Conservation (phyloP, 2,797 vertebrate species). For the Meda fulgida region DNA sequence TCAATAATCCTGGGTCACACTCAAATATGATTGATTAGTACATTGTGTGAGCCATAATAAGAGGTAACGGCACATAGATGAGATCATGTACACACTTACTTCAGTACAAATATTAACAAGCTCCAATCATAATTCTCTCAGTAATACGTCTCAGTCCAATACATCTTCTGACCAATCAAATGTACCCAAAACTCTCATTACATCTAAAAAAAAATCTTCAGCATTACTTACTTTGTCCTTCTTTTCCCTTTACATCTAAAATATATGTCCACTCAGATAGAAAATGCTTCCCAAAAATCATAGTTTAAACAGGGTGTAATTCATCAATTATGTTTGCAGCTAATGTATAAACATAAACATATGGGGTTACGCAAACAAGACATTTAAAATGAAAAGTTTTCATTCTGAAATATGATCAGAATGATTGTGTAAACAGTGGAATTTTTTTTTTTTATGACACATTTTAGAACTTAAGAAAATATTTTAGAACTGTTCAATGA, state of each 20-base stretch:
- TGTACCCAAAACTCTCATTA: conserved; percentile 56
- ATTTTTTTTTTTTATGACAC: too few species aligned
- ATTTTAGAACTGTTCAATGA: neutral
- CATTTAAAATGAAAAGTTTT: neutral
- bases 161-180: conserved; percentile 61
- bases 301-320: conserved; percentile 51
- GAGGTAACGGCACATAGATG: conserved; percentile 51
- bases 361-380: conserved; percentile 15
- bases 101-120: conserved; percentile 28
- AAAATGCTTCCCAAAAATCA: conserved; percentile 46
- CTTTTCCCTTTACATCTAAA: conserved; percentile 43
- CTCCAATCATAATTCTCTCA: conserved; percentile 32
- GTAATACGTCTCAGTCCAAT: conserved; percentile 38
- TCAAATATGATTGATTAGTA: conserved; percentile 59
- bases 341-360: conserved; percentile 34
- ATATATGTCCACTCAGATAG: conserved; percentile 16
- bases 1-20: conserved; percentile 50
- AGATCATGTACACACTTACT: conserved; percentile 52
- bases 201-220: conserved; percentile 42
- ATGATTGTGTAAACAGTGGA: conserved; percentile 25
- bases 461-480: too few species aligned
- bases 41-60: conserved; percentile 66
- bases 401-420: conserved; percentile 15
- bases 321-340: conserved; percentile 44
- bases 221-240: conserved; percentile 54